phyloP scores from a whole-genome alignment of 2,113 vertebrate genomes.

The Pollimyrus isidori region DNA sequence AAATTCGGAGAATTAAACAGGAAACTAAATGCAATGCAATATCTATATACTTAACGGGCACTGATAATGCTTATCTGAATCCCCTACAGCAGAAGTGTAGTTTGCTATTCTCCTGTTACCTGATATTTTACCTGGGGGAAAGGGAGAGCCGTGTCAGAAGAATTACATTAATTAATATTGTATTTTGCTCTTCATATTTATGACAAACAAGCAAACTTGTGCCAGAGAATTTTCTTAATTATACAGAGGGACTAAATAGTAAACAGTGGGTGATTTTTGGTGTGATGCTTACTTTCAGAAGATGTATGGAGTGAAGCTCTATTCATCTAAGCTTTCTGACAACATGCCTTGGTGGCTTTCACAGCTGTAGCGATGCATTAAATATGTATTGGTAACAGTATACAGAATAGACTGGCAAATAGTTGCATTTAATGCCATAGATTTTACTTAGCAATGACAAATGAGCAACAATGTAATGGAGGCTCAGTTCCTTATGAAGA shows the following conservation, averaged over 20 bases:
- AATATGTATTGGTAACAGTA: neutral
- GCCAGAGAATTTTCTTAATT: neutral
- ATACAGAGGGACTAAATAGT: neutral
- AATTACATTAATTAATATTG: neutral
- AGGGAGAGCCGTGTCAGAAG: neutral
- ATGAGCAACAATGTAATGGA: neutral
- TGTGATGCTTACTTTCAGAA: neutral
- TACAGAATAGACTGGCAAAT: neutral
- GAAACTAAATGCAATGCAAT: neutral
- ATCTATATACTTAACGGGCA: neutral
- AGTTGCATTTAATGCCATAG: neutral
- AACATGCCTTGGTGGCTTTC: neutral
- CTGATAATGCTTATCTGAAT: neutral
- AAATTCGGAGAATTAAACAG: neutral
- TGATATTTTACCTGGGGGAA: neutral
- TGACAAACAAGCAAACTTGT: neutral
- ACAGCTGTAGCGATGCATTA: neutral
- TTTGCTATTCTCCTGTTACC: neutral
- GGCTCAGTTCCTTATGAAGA: neutral
- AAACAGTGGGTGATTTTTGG: neutral
- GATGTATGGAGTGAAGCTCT: neutral
- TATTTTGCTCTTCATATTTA: neutral
- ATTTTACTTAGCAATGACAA: neutral
- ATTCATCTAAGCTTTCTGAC: neutral
- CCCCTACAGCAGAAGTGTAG: neutral